phyloP scores from a whole-genome alignment of 2,888 invertebrate species.

The Sarcophaga variegata region DNA sequence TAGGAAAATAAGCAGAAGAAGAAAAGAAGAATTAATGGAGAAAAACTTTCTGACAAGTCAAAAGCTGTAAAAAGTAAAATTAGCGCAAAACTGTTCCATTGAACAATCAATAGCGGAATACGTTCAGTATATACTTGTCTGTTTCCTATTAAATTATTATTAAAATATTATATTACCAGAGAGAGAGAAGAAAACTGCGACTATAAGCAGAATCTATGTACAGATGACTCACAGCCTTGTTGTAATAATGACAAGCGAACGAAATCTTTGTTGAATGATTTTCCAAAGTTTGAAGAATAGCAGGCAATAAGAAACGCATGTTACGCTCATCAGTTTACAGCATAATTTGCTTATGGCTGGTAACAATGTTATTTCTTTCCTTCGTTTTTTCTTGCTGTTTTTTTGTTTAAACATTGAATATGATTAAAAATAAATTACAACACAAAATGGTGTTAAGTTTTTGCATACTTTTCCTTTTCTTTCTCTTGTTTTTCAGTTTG shows the following conservation, averaged over 20 bases:
- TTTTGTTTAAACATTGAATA: not conserved
- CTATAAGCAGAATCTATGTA: no score
- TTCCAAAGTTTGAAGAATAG: slow-evolving; percentile 16
- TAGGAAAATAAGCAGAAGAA: no score
- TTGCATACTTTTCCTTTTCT: not conserved
- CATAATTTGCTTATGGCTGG: slow-evolving; percentile 39
- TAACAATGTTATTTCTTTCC: not conserved
- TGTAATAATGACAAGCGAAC: not conserved
- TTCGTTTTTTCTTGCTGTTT: not conserved
- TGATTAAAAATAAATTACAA: slow-evolving; percentile 14
- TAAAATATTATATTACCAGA: slow-evolving; percentile 16
- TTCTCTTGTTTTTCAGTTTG: not conserved
- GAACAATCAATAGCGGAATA: not conserved
- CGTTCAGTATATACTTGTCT: not conserved
- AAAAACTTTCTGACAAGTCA: slow-evolving; percentile 4
- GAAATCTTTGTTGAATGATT: slow-evolving; percentile 16
- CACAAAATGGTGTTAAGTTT: slow-evolving; percentile 2
- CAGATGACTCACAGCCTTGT: not conserved
- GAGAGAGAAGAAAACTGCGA: not conserved
- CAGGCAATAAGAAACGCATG: slow-evolving; percentile 46
- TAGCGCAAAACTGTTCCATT: not conserved
- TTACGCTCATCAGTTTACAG: slow-evolving; percentile 41
- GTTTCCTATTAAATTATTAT: slow-evolving; percentile 10
- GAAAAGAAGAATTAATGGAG: not conserved
- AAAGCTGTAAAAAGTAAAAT: not conserved